These are phyloP conservation scores for Anarsia innoxiella DNA, from an alignment of 2,888 invertebrate species.

Conservation along the genomic window DNA sequence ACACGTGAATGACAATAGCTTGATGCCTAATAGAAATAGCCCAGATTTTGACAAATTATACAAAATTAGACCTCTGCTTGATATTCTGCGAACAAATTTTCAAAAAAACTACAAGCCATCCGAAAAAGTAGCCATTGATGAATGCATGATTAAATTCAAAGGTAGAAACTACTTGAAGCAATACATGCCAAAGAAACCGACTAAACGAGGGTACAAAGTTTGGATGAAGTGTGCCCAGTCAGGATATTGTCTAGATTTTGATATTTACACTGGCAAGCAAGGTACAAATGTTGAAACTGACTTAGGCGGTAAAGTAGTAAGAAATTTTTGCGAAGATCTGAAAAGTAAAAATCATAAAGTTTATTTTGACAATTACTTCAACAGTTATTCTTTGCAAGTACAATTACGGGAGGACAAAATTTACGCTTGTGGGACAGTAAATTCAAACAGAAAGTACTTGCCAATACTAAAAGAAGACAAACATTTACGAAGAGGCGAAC, in stretches of 20 bases:
- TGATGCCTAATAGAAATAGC: slow-evolving; percentile 10
- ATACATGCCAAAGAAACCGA: slow-evolving; percentile 14
- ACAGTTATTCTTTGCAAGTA: slow-evolving; percentile 14
- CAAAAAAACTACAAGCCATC: slow-evolving; percentile 9
- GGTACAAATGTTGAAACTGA: slow-evolving; percentile 13
- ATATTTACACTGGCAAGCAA: slow-evolving; percentile 15
- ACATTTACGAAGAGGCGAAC: slow-evolving; percentile 9
- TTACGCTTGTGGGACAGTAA: slow-evolving; percentile 14
- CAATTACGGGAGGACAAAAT: slow-evolving; percentile 11
- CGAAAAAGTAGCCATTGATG: slow-evolving; percentile 12
- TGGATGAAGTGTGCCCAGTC: slow-evolving; percentile 11
- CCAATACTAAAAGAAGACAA: slow-evolving; percentile 10
- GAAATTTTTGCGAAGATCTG: slow-evolving; percentile 9
- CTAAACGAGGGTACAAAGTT: slow-evolving; percentile 12
- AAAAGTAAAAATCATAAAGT: slow-evolving; percentile 11
- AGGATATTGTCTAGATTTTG: slow-evolving; percentile 16
- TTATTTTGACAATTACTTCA: slow-evolving; percentile 17
- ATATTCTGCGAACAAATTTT: slow-evolving; percentile 7
- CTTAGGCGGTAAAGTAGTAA: slow-evolving; percentile 14
- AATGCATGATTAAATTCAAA: slow-evolving; percentile 8
- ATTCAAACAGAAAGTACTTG: slow-evolving; percentile 10
- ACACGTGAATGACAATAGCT: slow-evolving; percentile 15
- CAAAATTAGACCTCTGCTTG: slow-evolving; percentile 13
- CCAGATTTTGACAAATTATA: slow-evolving; percentile 14
- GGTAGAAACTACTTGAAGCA: slow-evolving; percentile 9